Evolutionary conservation across 2,888 invertebrate species (phyloP).

Genomic region (Stenoptilia bipunctidactyla): DNA sequence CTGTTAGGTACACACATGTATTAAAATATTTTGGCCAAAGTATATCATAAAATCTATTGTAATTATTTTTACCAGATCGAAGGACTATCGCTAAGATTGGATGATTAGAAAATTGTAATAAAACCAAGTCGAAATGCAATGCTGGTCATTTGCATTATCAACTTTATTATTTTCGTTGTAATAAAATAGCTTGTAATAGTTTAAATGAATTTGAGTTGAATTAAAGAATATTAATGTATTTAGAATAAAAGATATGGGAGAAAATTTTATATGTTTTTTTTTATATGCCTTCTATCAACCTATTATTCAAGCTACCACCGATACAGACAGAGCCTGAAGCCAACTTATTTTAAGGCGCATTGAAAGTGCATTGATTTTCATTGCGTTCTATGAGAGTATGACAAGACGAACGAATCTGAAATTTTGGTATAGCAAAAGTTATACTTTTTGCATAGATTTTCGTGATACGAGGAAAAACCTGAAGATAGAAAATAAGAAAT

Average conservation of each 20-base stretch:
- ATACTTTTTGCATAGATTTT: too few species aligned
- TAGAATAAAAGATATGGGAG: conserved; percentile 71
- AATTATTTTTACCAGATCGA: conserved; percentile 54
- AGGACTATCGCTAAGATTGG: conserved; percentile 62
- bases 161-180: conserved; percentile 66
- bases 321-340: too few species aligned
- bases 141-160: conserved; percentile 63
- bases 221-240: conserved; percentile 71
- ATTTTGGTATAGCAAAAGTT: too few species aligned
- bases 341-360: too few species aligned
- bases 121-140: conserved; percentile 64
- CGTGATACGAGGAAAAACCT: too few species aligned
- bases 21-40: conserved; percentile 28
- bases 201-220: conserved; percentile 70
- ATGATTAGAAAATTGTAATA: conserved; percentile 54
- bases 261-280: conserved; percentile 24
- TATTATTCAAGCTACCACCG: too few species aligned
- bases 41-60: conserved; percentile 25
- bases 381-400: too few species aligned
- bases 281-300: too few species aligned
- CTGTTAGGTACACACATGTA: too few species aligned
- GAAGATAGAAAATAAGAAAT: too few species aligned
- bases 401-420: too few species aligned
- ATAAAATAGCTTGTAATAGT: conserved; percentile 70
- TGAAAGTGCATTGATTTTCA: too few species aligned